Base-by-base conservation (phyloP, 2,888 invertebrate genomes). In the Amiota communis region DNA sequence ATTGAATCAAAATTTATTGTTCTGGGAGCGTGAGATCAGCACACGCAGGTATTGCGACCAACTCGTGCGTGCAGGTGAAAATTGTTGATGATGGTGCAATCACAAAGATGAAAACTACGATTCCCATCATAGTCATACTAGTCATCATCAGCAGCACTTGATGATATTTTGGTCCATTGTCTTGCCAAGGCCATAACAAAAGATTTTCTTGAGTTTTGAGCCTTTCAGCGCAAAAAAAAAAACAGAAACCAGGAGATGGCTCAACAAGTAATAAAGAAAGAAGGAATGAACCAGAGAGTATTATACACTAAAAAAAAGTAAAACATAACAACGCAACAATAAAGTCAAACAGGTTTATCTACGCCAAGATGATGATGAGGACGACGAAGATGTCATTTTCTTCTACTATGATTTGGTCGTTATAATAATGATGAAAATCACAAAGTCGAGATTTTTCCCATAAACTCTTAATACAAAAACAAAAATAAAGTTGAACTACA, bases 341-440 rank as follows among this genome's bases (percentile, higher is more conserved):
- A 84, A 80, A 85, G 85, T 84, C 83, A 84, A 82, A 85, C 83
- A 81, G 83, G 83, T 83, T 83, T 84, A 81, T 76, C 81, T 82
- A 80, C 77, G 80, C 80, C 53, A 53, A 23, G 36, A 48, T 48
- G 49, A 17, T 49, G 48, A 20, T 61, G 23, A 20, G 11, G 20
- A 20, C 65, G 12, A 11, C 64, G 6, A 51, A 10, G 61, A 23
- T 23, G 23, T 23, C 23, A 23, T 23, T 23, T 23, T 23, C 1
- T 23, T 23, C 23, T 23, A 23, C 23, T 23, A 23, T 3, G 23
- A 46, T 36, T 63, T 46, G 53, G 1, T 10, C 36, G 2, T 6
- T 36, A 36, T 36, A 10, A 59, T 20, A 17, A 20, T 23, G 23
- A 23, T n/a, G 36, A 36, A 63, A 63, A 63, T 63, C 63, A 63